Evolutionary conservation across 2,113 vertebrate species (phyloP), one percentile per base, ranked within the genome.

Genomic region (Mesitornis unicolor): DNA sequence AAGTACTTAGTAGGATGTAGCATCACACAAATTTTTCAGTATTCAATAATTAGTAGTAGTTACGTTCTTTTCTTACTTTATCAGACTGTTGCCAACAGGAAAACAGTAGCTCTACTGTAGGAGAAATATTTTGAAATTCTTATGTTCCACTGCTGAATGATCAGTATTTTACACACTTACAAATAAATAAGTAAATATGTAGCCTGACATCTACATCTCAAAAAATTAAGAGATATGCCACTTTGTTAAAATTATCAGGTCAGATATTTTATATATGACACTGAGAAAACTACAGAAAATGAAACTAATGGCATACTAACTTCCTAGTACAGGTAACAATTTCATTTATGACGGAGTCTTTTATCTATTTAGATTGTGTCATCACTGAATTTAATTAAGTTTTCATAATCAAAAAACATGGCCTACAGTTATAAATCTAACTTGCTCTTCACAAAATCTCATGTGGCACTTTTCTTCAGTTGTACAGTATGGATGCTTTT

Each of bases 1-100:
- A 98, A 92, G 83, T 98, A 98, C 98, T 99, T 99, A 99, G 98
- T 99, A 99, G 98, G 98, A 97, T 96, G 98, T 91, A 98, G 97
- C 95, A 97, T 97, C 91, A 96, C 88, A 98, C 88, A 97, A 60
- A 95, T 74, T 76, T 94, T 95, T 96, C 97, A 98, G 96, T 80
- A 93, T 96, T 98, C 94, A 98, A 97, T 98, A 97, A 98, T 98
- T 98, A 98, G 97, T 97, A 74, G 78, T 19, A 70, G 50, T 79
- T 67, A 80, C 51, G 89, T 73, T 93, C 18, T 69, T 60, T 43
- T 29, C 87, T 94, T 33, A 50, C 50, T 89, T 94, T 57, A 80
- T 87, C n/a, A 75, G 94, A 90, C 53, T 78, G 8, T 82, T 60
- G 45, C 50, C 45, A 65, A 61, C 5, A 71, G 71, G 38, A 51